Conservation (phyloP, 1,140 invertebrate species). For the Nautilus pompilius region DNA sequence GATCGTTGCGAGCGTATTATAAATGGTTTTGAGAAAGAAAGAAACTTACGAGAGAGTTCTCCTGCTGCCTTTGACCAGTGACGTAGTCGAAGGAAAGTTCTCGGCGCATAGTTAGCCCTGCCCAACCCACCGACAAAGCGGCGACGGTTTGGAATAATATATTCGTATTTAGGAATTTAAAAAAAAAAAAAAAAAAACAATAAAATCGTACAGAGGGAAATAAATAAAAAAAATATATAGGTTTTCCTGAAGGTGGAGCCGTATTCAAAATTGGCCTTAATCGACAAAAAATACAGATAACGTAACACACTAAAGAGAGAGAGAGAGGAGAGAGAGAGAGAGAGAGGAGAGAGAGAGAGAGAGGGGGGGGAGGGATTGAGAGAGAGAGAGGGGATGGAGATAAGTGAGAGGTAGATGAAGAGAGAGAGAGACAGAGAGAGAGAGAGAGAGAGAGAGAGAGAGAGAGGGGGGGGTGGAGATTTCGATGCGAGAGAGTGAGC, state of each 20-base stretch:
- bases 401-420: not conserved
- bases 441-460: not conserved
- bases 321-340: not conserved
- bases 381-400: not conserved
- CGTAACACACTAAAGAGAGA: not conserved
- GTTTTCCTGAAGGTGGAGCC: not conserved
- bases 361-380: not conserved
- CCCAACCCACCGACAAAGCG: too few species aligned
- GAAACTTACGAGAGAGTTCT: too few species aligned
- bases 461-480: too few species aligned
- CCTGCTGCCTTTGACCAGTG: too few species aligned
- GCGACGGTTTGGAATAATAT: not conserved
- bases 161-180: not conserved
- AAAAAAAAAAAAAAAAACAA: not conserved
- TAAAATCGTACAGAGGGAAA: not conserved
- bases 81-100: too few species aligned
- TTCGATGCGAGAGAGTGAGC: too few species aligned
- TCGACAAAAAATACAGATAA: not conserved
- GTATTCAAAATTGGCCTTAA: too few species aligned
- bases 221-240: not conserved
- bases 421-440: not conserved
- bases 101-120: too few species aligned
- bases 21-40: too few species aligned
- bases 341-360: not conserved
- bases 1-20: too few species aligned